Evolutionary conservation across 2,797 vertebrate species (phyloP), one percentile per base, ranked within the genome.

Genomic region (Cottoperca gobio): DNA sequence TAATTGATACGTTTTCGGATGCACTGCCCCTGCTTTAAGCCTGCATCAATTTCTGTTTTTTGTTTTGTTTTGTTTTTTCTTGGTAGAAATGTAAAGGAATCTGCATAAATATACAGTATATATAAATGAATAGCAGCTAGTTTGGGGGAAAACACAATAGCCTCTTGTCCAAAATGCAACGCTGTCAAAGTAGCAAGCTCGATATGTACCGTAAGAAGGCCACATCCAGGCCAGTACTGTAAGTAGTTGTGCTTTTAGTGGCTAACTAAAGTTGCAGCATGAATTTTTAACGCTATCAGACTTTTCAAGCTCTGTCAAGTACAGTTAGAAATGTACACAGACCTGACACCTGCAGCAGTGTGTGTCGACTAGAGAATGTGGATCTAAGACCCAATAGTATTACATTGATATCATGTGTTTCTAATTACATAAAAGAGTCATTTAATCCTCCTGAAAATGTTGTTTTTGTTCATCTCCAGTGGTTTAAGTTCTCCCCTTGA

Each of bases 251-350:
- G 6, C 71, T 40, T 60, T 46, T 10, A 72, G 14, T 12, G 45
- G 55, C 33, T 59, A 33, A 35, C 57, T 46, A 2, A 43, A 63
- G 26, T n/a, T 33, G 23, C 49, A 67, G 69, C 73, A 67, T 82
- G 82, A 4, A 11, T 16, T 66, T 35, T 66, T 59, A 19, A 50
- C 42, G 26, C 40, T 39, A 1, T 55, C 23, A 26, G 59, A 24
- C 46, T 70, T 37, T 50, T 24, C 8, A 45, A 5, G 10, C 67
- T 49, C 19, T 52, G 7, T 61, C 48, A 5, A 19, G 19, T 33
- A 28, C 37, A 57, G 24, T 43, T 21, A 49, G 17, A 49, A 23
- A 37, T 50, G 62, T 16, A 60, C 9, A n/a, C 16, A 11, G 28
- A 42, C 3, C 17, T 66, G 42, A 61, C 19, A 54, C 33, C 28